Conservation (phyloP, 2,888 invertebrate species). For the Hyposoter didymator region DNA sequence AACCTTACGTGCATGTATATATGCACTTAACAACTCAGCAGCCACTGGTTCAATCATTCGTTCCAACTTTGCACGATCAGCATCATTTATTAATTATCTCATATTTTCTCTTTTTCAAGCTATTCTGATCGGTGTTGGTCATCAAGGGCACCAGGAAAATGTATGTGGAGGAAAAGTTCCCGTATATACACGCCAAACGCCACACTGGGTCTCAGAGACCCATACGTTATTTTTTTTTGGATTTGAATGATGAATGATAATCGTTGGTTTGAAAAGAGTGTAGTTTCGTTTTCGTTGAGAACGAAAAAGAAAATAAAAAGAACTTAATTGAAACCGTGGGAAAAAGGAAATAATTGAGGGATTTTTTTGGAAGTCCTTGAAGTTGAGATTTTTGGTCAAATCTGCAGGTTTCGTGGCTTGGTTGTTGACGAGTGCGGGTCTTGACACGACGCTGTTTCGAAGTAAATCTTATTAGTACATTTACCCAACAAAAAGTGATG, state of each 20-base stretch:
- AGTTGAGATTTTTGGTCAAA: neutral
- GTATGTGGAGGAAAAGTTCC: neutral
- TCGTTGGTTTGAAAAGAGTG: too few species aligned
- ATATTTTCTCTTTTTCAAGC: neutral
- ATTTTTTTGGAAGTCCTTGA: neutral
- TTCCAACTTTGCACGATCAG: constrained; percentile 40
- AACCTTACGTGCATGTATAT: constrained; percentile 17
- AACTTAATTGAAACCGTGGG: neutral
- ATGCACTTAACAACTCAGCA: constrained; percentile 51
- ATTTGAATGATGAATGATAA: neutral
- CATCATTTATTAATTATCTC: constrained; percentile 15
- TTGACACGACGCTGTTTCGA: constrained; percentile 16
- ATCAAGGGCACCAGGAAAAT: neutral
- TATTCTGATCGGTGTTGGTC: neutral
- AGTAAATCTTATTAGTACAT: constrained; percentile 42
- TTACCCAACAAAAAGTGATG: constrained; percentile 13
- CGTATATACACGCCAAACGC: neutral
- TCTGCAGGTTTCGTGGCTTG: neutral
- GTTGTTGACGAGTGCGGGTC: neutral
- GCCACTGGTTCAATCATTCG: constrained; percentile 27
- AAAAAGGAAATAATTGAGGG: neutral
- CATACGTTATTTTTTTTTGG: neutral
- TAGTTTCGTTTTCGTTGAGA: neutral
- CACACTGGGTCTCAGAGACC: neutral
- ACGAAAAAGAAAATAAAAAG: neutral